A percentile compares a stretch with the other conserved stretches of the same genome.
These are phyloP conservation scores for Chloroclysta siterata DNA, from an alignment of 2,888 invertebrate species.

Conservation along the genomic window DNA sequence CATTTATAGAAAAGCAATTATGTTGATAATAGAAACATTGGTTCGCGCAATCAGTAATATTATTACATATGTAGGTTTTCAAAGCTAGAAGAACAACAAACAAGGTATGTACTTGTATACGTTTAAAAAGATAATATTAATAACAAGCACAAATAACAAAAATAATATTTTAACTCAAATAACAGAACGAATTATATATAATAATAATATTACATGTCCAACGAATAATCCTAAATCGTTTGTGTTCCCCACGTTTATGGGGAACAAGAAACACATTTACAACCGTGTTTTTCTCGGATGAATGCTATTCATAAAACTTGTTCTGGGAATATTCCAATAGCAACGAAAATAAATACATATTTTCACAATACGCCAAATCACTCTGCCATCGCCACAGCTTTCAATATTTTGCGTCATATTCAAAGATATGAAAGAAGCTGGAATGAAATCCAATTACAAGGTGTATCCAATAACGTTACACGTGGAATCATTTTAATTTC, in stretches of 20 bases:
- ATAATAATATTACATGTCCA: conserved; percentile 4
- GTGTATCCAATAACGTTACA: conserved; percentile 36
- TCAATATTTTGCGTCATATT: conserved; percentile 30
- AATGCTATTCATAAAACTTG: conserved; percentile 28
- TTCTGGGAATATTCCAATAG: conserved; percentile 22
- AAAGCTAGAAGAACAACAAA: too few relatives aligned
- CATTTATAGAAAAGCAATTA: too few relatives aligned
- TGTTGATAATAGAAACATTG: too few relatives aligned
- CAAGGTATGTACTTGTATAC: too few relatives aligned
- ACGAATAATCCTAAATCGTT: conserved; percentile 8
- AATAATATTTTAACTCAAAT: background rate
- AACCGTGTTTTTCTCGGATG: conserved; percentile 21
- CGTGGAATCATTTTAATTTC: conserved; percentile 30
- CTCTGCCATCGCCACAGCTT: conserved; percentile 27
- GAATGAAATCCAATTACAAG: conserved; percentile 44
- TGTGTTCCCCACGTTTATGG: conserved; percentile 6
- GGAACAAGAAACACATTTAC: conserved; percentile 12
- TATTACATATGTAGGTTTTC: too few relatives aligned
- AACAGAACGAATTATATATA: background rate
- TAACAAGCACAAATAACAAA: too few relatives aligned
- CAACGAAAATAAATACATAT: conserved; percentile 25
- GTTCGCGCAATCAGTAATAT: too few relatives aligned
- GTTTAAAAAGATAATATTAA: too few relatives aligned
- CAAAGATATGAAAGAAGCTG: conserved; percentile 41
- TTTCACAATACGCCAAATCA: conserved; percentile 29